These are phyloP conservation scores for Podarcis cretensis DNA, from an alignment of 2,113 vertebrate species.

Conservation along the genomic window DNA sequence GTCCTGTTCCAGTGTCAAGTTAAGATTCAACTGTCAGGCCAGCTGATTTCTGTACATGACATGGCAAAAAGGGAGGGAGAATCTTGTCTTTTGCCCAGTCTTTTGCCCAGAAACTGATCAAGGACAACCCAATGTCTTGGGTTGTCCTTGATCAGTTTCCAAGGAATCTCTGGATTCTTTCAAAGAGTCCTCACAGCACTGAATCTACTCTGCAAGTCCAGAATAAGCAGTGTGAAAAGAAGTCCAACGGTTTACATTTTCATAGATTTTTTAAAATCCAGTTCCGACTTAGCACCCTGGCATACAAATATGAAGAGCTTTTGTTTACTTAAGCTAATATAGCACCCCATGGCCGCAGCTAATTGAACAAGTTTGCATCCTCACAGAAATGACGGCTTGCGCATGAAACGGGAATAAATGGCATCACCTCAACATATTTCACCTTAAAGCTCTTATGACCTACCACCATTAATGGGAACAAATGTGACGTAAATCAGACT, in stretches of 20 bases:
- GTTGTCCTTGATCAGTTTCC: no score
- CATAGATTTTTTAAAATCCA: not conserved
- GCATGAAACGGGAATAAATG: conserved; percentile 37
- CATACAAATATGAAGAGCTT: not conserved
- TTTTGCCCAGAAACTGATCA: no score
- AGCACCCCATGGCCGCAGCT: not conserved
- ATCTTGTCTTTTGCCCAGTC: no score
- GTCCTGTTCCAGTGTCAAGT: no score
- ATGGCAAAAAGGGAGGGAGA: no score
- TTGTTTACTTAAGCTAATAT: not conserved
- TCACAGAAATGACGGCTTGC: conserved; percentile 31
- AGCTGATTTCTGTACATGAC: no score
- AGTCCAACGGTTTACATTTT: not conserved
- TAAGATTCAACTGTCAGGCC: no score
- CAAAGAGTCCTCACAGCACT: not conserved
- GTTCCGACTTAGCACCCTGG: conserved; percentile 10
- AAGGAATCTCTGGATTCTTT: not conserved
- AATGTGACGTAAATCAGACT: conserved; percentile 46
- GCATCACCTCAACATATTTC: conserved; percentile 40
- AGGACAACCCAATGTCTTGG: no score
- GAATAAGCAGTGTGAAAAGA: not conserved
- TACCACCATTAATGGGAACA: conserved; percentile 51
- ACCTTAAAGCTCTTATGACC: conserved; percentile 37
- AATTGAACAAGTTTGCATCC: conserved; percentile 44
- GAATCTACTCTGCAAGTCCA: not conserved